phyloP scores from a whole-genome alignment of 2,797 vertebrate species.

The Acanthurus tractus region DNA sequence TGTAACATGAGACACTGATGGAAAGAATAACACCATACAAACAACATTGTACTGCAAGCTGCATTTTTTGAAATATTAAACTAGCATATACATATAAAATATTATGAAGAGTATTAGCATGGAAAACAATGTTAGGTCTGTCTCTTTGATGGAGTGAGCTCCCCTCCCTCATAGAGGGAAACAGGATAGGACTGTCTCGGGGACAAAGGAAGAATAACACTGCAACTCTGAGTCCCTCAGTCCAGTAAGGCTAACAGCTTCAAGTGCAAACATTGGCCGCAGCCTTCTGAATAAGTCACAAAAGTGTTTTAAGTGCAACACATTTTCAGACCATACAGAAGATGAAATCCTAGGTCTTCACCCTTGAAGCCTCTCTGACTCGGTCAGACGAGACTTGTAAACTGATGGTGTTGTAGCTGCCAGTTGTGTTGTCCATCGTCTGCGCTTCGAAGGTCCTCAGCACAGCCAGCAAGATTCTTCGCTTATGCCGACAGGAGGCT shows the following conservation, averaged over 20 bases:
- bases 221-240: constrained; percentile 47
- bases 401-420: constrained; percentile 74
- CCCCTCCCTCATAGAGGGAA: constrained; percentile 85
- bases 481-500: constrained; percentile 67
- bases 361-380: constrained; percentile 15
- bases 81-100: constrained; percentile 8
- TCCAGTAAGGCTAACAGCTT: constrained; percentile 61
- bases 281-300: constrained; percentile 59
- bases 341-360: constrained; percentile 33
- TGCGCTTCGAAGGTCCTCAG: constrained; percentile 15
- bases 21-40: neutral
- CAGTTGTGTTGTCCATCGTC: constrained; percentile 39
- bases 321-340: constrained; percentile 54
- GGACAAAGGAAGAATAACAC: constrained; percentile 55
- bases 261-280: constrained; percentile 74
- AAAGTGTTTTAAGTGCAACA: constrained; percentile 78
- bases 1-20: constrained; percentile 32
- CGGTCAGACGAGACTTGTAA: constrained; percentile 43
- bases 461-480: neutral
- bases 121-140: neutral
- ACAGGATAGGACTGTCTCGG: constrained; percentile 52
- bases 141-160: constrained; percentile 39
- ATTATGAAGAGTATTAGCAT: constrained; percentile 7
- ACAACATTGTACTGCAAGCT: constrained; percentile 30
- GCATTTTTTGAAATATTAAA: constrained; percentile 41